Percentiles rank a stretch among this genome's conserved stretches.
Conservation (phyloP, 2,113 vertebrate species). For the Tragulus kanchil region DNA sequence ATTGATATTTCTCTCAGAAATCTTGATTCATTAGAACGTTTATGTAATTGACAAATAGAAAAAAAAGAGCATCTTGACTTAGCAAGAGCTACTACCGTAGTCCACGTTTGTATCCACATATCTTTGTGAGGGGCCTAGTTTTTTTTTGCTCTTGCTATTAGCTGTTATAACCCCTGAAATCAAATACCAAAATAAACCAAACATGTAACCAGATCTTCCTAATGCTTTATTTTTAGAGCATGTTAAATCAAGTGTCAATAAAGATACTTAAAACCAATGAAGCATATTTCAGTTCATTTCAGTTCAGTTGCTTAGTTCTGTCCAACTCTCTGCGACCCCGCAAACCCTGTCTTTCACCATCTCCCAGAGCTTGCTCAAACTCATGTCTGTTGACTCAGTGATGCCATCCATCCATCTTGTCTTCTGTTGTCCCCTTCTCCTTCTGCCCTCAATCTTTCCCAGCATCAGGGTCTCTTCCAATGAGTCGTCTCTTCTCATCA, state of each 20-base stretch:
- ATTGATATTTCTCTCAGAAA: too few species aligned
- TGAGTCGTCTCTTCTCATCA: too few species aligned
- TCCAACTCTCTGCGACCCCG: too few species aligned
- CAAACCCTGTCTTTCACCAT: too few species aligned
- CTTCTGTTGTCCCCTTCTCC: too few species aligned
- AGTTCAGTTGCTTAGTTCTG: too few species aligned
- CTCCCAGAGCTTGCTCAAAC: too few species aligned
- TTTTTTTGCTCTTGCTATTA: conserved; percentile 9
- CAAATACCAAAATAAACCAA: neutral
- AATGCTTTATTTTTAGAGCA: neutral
- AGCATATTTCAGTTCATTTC: neutral
- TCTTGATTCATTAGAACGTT: too few species aligned
- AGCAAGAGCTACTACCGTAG: neutral
- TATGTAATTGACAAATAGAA: neutral
- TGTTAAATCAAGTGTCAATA: neutral
- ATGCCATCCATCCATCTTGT: too few species aligned
- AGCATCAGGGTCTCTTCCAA: too few species aligned
- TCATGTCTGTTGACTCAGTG: too few species aligned
- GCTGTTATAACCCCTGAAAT: neutral
- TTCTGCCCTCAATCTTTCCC: too few species aligned
- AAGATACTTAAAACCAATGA: neutral
- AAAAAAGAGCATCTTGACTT: neutral
- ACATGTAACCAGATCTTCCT: neutral
- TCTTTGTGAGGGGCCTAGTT: neutral
- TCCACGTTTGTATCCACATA: neutral